A percentile compares a stretch with the other conserved stretches of the same genome.
Conservation (phyloP, 2,113 vertebrate genomes). For the Calyptommatus sinebrachiatus region DNA sequence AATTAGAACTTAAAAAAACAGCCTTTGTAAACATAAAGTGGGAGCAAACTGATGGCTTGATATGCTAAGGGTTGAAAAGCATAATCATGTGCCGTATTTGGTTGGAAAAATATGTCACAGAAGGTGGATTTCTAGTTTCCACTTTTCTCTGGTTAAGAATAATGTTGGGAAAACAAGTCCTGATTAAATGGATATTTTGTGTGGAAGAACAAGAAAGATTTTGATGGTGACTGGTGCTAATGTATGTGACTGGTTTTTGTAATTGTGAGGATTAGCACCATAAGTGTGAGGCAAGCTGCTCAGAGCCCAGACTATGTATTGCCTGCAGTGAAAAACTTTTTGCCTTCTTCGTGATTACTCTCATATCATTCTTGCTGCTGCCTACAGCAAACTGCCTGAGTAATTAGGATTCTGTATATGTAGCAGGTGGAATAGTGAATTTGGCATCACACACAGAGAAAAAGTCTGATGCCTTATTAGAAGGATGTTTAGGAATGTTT, state of each 20-base stretch:
- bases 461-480: background rate
- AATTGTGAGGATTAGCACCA: background rate
- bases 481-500: background rate
- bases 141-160: background rate
- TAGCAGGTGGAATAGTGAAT: too few relatives aligned
- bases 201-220: background rate
- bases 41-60: constrained; percentile 42
- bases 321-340: background rate
- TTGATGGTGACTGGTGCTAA: background rate
- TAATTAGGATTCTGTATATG: background rate
- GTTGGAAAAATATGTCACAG: background rate
- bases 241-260: background rate
- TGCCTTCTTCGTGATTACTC: background rate
- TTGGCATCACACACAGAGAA: background rate
- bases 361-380: background rate
- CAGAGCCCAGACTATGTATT: background rate
- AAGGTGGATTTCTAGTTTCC: background rate
- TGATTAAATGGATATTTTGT: background rate
- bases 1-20: constrained; percentile 41
- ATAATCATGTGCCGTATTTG: background rate
- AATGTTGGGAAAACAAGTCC: background rate
- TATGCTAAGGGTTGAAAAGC: background rate
- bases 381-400: background rate
- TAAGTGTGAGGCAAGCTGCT: background rate
- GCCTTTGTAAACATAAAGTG: constrained; percentile 46